phyloP scores from a whole-genome alignment of 2,797 vertebrate species.

The Crossoptilon crossoptilon region DNA sequence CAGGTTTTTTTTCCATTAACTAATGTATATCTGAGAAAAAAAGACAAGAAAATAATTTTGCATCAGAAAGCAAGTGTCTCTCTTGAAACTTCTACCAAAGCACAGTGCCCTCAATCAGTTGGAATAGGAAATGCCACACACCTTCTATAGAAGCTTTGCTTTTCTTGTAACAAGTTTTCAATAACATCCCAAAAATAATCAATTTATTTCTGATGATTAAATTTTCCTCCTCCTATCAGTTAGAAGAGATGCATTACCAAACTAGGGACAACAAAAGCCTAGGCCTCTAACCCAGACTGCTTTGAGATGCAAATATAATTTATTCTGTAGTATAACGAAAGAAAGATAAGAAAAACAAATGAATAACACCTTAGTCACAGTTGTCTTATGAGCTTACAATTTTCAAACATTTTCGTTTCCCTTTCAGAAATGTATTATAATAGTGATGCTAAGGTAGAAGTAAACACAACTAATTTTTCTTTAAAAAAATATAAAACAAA shows the following conservation, averaged over 20 bases:
- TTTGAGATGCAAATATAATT: background rate
- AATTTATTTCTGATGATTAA: background rate
- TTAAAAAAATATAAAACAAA: background rate
- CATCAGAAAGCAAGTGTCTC: background rate
- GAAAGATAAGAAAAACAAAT: background rate
- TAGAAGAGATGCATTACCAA: background rate
- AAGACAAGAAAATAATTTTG: background rate
- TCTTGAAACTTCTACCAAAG: background rate
- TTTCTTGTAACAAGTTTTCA: background rate
- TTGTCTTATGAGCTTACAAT: background rate
- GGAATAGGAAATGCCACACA: background rate
- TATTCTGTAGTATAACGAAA: background rate
- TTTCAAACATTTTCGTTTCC: background rate
- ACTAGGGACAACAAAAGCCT: background rate
- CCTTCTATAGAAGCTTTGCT: accelerated
- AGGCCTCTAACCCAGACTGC: background rate
- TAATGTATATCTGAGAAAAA: background rate
- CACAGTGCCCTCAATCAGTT: background rate
- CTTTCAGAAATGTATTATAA: background rate
- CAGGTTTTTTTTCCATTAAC: background rate
- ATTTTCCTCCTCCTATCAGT: background rate
- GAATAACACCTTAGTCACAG: background rate
- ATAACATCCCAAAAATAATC: background rate
- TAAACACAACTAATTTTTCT: background rate
- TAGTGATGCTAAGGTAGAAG: background rate